Evolutionary conservation across 2,797 vertebrate species (phyloP).

Genomic region (Vespertilio murinus): DNA sequence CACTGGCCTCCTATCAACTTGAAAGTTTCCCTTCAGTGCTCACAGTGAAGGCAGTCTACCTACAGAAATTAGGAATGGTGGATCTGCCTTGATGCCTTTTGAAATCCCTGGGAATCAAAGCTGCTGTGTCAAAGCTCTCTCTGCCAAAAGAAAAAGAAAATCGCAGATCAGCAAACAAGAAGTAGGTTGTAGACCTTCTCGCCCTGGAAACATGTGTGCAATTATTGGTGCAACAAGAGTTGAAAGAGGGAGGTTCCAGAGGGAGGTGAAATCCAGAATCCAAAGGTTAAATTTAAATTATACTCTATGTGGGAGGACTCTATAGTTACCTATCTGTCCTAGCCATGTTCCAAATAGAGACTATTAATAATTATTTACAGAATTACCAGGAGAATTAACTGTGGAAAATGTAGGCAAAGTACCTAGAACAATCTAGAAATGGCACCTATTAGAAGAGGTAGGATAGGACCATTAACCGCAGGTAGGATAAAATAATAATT

Average conservation of each 20-base stretch:
- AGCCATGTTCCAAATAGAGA: background rate
- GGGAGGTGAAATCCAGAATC: background rate
- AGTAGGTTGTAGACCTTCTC: background rate
- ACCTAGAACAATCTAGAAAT: background rate
- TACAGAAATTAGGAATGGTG: background rate
- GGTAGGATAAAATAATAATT: background rate
- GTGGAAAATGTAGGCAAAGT: background rate
- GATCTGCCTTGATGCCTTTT: background rate
- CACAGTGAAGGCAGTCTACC: background rate
- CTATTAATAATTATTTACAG: background rate
- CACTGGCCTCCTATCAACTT: background rate
- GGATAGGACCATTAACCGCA: background rate
- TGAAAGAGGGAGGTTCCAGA: background rate
- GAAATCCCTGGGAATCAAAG: background rate
- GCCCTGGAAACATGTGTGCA: background rate
- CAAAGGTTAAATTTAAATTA: background rate
- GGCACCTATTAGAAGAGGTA: background rate
- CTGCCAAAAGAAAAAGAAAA: background rate
- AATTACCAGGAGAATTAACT: background rate
- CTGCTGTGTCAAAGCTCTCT: background rate
- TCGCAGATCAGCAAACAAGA: background rate
- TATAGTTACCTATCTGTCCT: background rate
- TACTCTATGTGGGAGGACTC: background rate
- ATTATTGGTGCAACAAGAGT: background rate
- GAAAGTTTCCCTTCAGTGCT: background rate